Conservation (phyloP, 2,888 invertebrate genomes). For the Saturnia pavonia region DNA sequence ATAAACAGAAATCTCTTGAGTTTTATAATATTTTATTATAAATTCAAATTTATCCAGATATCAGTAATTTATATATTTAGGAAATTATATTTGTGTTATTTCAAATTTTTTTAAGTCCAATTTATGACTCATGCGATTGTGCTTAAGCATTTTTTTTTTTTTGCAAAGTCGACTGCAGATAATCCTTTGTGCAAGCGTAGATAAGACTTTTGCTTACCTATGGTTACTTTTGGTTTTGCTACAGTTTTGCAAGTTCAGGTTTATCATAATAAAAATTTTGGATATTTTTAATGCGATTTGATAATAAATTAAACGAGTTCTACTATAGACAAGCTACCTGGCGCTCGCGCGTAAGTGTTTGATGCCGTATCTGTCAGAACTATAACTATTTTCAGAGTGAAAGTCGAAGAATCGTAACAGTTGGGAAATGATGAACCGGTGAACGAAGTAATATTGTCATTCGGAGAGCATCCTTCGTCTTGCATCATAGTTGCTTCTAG, state of each 20-base stretch:
- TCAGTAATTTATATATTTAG: too few relatives aligned
- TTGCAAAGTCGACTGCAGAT: background rate
- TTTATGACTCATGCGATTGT: background rate
- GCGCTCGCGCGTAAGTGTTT: conserved; percentile 86
- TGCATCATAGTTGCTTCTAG: conserved; percentile 76
- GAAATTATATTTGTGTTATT: too few relatives aligned
- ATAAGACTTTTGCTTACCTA: background rate
- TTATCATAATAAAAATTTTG: background rate
- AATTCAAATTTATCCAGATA: too few relatives aligned
- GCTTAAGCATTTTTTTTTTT: background rate
- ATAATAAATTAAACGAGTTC: too few relatives aligned
- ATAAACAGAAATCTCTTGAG: too few relatives aligned
- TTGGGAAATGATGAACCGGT: conserved; percentile 66
- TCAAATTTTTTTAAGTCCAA: background rate
- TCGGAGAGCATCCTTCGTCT: conserved; percentile 73
- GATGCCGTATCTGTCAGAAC: conserved; percentile 85
- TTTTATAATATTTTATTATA: too few relatives aligned
- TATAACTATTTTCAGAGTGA: conserved; percentile 65
- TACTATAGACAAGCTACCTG: conserved; percentile 80
- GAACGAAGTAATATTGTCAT: conserved; percentile 71
- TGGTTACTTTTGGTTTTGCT: background rate
- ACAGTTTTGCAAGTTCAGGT: background rate
- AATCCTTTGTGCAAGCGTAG: too few relatives aligned
- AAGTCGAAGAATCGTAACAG: conserved; percentile 81
- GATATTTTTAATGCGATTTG: background rate